These are phyloP conservation scores for Clostera curtula DNA, from an alignment of 2,888 invertebrate species.

Conservation along the genomic window DNA sequence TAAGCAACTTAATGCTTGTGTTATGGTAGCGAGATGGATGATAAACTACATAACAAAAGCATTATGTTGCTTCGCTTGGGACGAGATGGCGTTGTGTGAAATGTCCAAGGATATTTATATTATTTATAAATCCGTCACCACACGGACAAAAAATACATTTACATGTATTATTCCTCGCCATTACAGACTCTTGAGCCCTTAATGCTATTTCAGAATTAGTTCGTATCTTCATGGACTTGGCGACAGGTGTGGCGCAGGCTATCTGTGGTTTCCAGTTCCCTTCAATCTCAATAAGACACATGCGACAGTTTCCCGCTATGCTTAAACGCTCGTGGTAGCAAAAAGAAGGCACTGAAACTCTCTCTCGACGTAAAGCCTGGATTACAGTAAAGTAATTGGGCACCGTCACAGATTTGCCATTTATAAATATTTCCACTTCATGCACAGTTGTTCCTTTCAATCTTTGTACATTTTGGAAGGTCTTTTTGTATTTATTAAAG, in stretches of 20 bases:
- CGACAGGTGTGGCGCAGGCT: constrained; percentile 98
- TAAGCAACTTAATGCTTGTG: no score
- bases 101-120: no score
- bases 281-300: constrained; percentile 99
- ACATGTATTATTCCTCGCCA: no score
- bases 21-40: no score
- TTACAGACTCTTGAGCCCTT: constrained; percentile 77
- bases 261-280: constrained; percentile 96
- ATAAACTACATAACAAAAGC: no score
- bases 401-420: constrained; percentile 93
- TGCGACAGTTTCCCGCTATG: constrained; percentile 98
- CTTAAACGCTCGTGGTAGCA: constrained; percentile 98
- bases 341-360: constrained; percentile 85
- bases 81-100: no score
- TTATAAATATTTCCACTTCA: constrained; percentile 87
- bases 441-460: constrained; percentile 13
- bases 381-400: constrained; percentile 96
- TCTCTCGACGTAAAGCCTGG: constrained; percentile 67
- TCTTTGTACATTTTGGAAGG: constrained; percentile 16
- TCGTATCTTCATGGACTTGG: constrained; percentile 97
- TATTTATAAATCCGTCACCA: no score
- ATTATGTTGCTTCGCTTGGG: no score
- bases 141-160: no score
- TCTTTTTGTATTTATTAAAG: constrained; percentile 22
- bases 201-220: constrained; percentile 92